These are phyloP conservation scores for Mirza zaza DNA, from an alignment of 2,113 vertebrate genomes.

Conservation along the genomic window DNA sequence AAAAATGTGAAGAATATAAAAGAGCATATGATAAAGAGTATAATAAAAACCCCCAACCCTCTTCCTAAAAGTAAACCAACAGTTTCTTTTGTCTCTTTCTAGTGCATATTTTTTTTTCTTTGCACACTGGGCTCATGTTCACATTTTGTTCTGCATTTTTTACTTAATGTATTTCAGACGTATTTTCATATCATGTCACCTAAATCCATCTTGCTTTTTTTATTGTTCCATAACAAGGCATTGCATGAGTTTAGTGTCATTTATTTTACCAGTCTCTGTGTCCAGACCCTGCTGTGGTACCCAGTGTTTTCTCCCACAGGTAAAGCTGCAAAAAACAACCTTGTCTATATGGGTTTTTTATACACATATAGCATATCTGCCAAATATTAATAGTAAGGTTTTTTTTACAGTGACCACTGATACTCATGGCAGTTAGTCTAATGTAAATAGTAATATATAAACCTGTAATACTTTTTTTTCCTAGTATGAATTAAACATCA, in stretches of 20 bases:
- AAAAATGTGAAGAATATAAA: background rate
- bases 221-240: background rate
- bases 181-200: background rate
- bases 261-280: background rate
- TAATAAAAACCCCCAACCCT: background rate
- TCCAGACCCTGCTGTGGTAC: background rate
- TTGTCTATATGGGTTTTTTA: background rate
- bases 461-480: background rate
- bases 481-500: background rate
- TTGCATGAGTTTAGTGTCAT: background rate
- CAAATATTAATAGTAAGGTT: background rate
- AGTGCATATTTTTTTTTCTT: background rate
- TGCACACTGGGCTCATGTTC: background rate
- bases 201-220: constrained; percentile 1
- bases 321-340: background rate
- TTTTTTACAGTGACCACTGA: background rate
- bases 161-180: background rate
- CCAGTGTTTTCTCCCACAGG: background rate
- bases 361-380: background rate
- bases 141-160: background rate
- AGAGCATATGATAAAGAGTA: background rate
- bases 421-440: background rate
- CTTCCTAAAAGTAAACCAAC: background rate
- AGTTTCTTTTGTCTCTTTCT: background rate
- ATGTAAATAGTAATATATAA: background rate